These are phyloP conservation scores for Burhinus bistriatus DNA, from an alignment of 2,113 vertebrate genomes.

Conservation along the genomic window DNA sequence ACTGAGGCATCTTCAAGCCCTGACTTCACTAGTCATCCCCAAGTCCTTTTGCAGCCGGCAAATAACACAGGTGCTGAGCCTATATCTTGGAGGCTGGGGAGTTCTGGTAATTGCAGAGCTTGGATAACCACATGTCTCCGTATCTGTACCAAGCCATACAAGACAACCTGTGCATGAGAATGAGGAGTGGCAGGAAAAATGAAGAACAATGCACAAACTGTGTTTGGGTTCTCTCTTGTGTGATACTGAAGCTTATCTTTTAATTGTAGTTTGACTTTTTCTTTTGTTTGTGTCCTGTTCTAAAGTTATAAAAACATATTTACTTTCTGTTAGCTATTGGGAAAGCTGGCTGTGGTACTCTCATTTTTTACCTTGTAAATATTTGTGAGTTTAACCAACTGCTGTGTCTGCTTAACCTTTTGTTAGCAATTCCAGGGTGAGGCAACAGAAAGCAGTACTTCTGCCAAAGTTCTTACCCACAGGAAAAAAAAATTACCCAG, in stretches of 20 bases:
- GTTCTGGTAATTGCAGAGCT: neutral
- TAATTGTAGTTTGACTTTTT: neutral
- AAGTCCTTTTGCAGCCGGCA: neutral
- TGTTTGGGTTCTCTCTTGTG: neutral
- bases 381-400: constrained; percentile 8
- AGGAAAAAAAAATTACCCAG: neutral
- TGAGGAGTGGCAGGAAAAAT: neutral
- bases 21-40: neutral
- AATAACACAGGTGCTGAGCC: neutral
- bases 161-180: neutral
- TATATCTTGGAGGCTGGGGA: neutral
- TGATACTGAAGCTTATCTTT: neutral
- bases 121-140: neutral
- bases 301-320: neutral
- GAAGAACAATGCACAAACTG: neutral
- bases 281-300: constrained; percentile 44
- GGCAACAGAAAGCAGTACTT: neutral
- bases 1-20: neutral
- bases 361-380: constrained; percentile 21
- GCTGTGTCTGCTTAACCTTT: neutral
- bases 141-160: neutral
- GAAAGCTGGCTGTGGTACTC: neutral
- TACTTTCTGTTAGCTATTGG: constrained; percentile 8
- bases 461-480: neutral
- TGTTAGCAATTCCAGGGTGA: neutral